Conservation (phyloP, 2,797 vertebrate genomes). For the Cirrhinus mrigala region DNA sequence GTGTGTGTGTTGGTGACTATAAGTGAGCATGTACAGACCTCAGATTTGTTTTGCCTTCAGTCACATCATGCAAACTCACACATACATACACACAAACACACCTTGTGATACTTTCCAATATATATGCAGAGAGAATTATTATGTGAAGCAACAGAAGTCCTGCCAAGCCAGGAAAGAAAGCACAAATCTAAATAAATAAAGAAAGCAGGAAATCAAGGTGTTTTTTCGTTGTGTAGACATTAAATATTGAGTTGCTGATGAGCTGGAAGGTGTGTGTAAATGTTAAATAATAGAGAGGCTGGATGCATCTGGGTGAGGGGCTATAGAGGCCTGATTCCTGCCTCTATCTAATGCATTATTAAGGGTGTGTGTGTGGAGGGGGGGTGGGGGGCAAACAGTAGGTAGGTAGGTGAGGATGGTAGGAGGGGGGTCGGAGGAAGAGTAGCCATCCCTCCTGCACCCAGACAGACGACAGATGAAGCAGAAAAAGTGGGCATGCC, state of each 20-base stretch:
- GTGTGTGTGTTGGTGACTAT: background rate
- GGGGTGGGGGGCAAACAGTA: constrained; percentile 41
- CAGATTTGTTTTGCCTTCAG: constrained; percentile 40
- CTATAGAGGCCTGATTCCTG: constrained; percentile 86
- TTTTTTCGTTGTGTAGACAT: constrained; percentile 72
- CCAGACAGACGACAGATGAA: constrained; percentile 56
- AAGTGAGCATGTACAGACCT: constrained; percentile 28
- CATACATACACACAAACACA: constrained; percentile 36
- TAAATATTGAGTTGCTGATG: constrained; percentile 97
- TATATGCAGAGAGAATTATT: constrained; percentile 62
- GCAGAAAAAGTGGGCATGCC: constrained; percentile 80
- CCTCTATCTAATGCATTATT: constrained; percentile 99
- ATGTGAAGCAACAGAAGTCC: constrained; percentile 61
- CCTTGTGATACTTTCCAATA: constrained; percentile 37
- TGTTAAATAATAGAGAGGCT: constrained; percentile 98
- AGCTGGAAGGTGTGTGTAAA: constrained; percentile 98
- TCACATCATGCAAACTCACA: constrained; percentile 33
- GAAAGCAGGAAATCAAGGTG: constrained; percentile 64
- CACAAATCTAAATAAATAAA: constrained; percentile 65
- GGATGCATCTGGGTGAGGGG: constrained; percentile 90
- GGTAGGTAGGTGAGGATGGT: constrained; percentile 29
- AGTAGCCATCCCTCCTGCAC: constrained; percentile 32
- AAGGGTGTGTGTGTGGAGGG: constrained; percentile 81
- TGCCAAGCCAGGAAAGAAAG: constrained; percentile 32
- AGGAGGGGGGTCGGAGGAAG: constrained; percentile 9